These are phyloP conservation scores for Chloromyia formosa DNA, from an alignment of 2,888 invertebrate species.

Conservation along the genomic window DNA sequence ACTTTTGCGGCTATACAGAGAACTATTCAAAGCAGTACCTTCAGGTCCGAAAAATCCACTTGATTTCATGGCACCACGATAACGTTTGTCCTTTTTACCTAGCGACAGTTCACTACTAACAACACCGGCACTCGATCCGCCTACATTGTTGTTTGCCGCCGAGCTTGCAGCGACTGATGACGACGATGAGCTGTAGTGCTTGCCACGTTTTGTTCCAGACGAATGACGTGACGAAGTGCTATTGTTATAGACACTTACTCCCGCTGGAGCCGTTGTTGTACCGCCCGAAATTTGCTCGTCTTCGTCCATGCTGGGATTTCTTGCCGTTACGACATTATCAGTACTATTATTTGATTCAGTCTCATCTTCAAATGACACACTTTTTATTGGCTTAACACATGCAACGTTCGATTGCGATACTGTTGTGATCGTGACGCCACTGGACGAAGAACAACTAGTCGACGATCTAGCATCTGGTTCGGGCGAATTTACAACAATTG, in stretches of 20 bases:
- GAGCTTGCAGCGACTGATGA: background rate
- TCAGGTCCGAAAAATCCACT: slow-evolving; percentile 52
- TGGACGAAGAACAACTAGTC: background rate
- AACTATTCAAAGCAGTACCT: slow-evolving; percentile 47
- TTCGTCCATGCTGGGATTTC: slow-evolving; percentile 17
- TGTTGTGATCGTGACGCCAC: background rate
- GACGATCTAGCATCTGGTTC: slow-evolving; percentile 12
- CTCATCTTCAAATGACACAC: slow-evolving; percentile 51
- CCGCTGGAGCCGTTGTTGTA: background rate
- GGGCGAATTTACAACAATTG: background rate
- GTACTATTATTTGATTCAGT: slow-evolving; percentile 41
- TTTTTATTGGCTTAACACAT: slow-evolving; percentile 47
- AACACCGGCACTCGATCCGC: background rate
- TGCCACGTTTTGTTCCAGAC: slow-evolving; percentile 40
- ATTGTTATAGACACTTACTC: background rate
- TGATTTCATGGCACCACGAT: slow-evolving; percentile 49
- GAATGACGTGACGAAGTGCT: slow-evolving; percentile 24
- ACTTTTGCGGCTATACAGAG: slow-evolving; percentile 17
- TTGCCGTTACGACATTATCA: slow-evolving; percentile 16
- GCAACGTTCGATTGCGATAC: slow-evolving; percentile 10
- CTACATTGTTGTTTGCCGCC: background rate
- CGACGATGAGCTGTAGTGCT: slow-evolving; percentile 29
- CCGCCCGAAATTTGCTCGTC: slow-evolving; percentile 19
- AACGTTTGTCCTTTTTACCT: slow-evolving; percentile 50
- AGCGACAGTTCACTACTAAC: slow-evolving; percentile 31